Conservation (phyloP, 2,113 vertebrate genomes). For the mouse (Mus musculus) region GRCm39 chr15:84389001-84389500, state of each 20-base stretch:
- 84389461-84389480: neutral
- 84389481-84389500: neutral
- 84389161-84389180: neutral
- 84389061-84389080: neutral
- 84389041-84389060: neutral
- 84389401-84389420: neutral
- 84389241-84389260: neutral
- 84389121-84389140: neutral
- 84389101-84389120: neutral
- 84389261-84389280: neutral
- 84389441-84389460: neutral
- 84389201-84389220: neutral
- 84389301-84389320: neutral
- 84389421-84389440: neutral
- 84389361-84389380: neutral
- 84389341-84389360: neutral
- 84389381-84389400: neutral
- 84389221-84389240: neutral
- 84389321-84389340: neutral
- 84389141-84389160: neutral
- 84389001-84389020: neutral
- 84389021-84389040: fast-evolving
- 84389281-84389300: neutral
- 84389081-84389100: neutral
- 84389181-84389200: neutral